Percentiles rank a stretch among this genome's conserved stretches.
Conservation (phyloP, 2,888 invertebrate genomes). For the Augiades crinisus region DNA sequence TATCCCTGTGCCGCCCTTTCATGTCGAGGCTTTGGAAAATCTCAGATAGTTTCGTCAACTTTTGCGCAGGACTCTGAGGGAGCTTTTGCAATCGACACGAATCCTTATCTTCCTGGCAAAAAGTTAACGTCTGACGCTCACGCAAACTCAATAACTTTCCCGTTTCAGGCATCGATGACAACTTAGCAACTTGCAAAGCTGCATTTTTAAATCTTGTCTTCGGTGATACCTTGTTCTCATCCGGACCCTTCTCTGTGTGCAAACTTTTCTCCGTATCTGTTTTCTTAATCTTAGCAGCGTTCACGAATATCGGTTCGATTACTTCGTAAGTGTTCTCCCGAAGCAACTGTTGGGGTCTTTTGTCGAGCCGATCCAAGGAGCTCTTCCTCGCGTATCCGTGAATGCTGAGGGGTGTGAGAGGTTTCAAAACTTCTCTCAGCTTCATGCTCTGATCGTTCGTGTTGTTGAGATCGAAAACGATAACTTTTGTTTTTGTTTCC, state of each 20-base stretch:
- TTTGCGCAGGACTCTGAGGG: slow-evolving; percentile 58
- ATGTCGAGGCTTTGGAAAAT: slow-evolving; percentile 70
- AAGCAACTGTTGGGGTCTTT: slow-evolving; percentile 59
- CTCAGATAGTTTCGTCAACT: slow-evolving; percentile 64
- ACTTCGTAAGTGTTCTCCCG: slow-evolving; percentile 75
- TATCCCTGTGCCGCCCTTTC: slow-evolving; percentile 62
- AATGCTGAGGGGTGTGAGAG: slow-evolving; percentile 62
- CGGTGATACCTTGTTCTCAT: slow-evolving; percentile 51
- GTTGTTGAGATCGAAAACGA: slow-evolving; percentile 61
- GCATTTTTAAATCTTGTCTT: slow-evolving; percentile 70
- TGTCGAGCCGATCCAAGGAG: slow-evolving; percentile 43
- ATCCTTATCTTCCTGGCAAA: slow-evolving; percentile 47
- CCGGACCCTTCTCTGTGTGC: slow-evolving; percentile 28
- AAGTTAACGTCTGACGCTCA: slow-evolving; percentile 55
- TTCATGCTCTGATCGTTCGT: slow-evolving; percentile 44
- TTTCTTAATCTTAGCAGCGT: slow-evolving; percentile 46
- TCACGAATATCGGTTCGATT: slow-evolving; percentile 63
- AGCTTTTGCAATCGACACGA: slow-evolving; percentile 53
- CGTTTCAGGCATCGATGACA: slow-evolving; percentile 61
- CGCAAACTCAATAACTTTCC: slow-evolving; percentile 68
- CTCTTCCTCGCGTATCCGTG: slow-evolving; percentile 53
- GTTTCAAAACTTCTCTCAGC: slow-evolving; percentile 63
- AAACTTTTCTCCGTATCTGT: slow-evolving; percentile 28
- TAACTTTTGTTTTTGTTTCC: slow-evolving; percentile 61
- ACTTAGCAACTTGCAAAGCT: slow-evolving; percentile 63